Conservation (phyloP, 2,888 invertebrate genomes). For the Limnephilus auricula region DNA sequence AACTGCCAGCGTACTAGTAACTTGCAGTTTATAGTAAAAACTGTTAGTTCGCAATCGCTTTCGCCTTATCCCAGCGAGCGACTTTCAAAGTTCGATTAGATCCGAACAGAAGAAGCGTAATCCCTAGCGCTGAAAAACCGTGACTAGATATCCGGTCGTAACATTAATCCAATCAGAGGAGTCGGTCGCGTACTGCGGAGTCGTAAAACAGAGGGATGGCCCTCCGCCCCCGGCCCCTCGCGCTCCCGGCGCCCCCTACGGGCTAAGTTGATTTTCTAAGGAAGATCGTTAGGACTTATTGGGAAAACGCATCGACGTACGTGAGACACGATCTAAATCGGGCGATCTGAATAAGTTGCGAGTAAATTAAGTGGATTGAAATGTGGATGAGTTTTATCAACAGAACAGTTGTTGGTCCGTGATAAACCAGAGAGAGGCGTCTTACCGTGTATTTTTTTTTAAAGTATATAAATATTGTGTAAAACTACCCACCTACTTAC, state of each 20-base stretch:
- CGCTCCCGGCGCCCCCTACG: background rate
- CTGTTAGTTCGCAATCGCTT: background rate
- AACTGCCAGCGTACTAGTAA: background rate
- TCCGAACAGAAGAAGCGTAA: constrained; percentile 30
- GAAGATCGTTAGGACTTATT: constrained; percentile 51
- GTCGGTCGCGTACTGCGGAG: constrained; percentile 62
- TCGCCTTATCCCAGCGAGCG: background rate
- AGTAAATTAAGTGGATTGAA: constrained; percentile 29
- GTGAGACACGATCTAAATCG: constrained; percentile 42
- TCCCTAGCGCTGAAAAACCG: constrained; percentile 38
- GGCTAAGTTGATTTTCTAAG: constrained; percentile 50
- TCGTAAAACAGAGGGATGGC: constrained; percentile 62
- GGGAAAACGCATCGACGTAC: constrained; percentile 54
- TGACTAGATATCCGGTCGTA: constrained; percentile 59
- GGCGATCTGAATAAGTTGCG: background rate
- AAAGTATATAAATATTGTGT: too few species aligned
- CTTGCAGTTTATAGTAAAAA: background rate
- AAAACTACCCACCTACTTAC: too few species aligned
- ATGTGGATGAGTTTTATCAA: background rate
- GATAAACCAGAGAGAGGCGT: background rate
- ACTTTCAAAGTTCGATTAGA: constrained; percentile 31
- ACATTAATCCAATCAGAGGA: constrained; percentile 64
- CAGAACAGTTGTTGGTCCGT: background rate
- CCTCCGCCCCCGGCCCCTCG: background rate
- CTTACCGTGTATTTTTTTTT: background rate